Evolutionary conservation across 2,113 vertebrate genomes (phyloP), one percentile per base, ranked within the genome.

Genomic region (Pogonocichla stellata): DNA sequence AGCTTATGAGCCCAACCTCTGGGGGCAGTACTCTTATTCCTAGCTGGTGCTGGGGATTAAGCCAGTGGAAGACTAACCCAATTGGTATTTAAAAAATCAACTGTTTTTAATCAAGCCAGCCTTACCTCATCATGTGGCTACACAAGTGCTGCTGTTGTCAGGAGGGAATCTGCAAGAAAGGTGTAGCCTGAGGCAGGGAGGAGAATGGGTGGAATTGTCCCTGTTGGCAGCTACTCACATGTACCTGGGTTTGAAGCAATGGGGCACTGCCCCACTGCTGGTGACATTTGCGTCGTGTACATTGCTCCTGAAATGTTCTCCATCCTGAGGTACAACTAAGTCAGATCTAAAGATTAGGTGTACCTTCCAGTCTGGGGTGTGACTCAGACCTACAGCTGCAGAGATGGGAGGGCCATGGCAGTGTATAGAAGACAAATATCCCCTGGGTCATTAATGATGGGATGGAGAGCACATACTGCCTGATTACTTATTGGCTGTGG

Each of bases 251-350:
- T 82, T 60, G 45, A 81, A 85, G n/a, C 0, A 1, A 12, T 62
- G 47, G 26, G 33, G 12, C 48, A 19, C 19, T 70, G 22, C 23
- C 8, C 14, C 17, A 8, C 5, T 77, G 20, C n/a, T 22, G 10
- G 43, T 56, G 26, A 56, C 17, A 23, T 42, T 28, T 3, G 3
- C 11, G 3, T 78, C 0, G 0, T 0, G 0, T 57, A 65, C 26
- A n/a, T 34, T 74, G 51, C 24, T 88, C 36, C 40, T 53, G 54
- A 69, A 69, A 61, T 65, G 15, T 75, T 93, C 54, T 83, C 58
- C 50, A 34, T 65, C 50, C 42, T 2, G 13, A 87, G 29, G 36
- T 47, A 51, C 10, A 73, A 1, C 26, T 58, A 83, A 58, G 20
- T 48, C 23, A 61, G 50, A 62, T 54, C 19, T 64, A 53, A 89